Evolutionary conservation across 2,113 vertebrate species (phyloP).

Genomic region (Athene noctua): DNA sequence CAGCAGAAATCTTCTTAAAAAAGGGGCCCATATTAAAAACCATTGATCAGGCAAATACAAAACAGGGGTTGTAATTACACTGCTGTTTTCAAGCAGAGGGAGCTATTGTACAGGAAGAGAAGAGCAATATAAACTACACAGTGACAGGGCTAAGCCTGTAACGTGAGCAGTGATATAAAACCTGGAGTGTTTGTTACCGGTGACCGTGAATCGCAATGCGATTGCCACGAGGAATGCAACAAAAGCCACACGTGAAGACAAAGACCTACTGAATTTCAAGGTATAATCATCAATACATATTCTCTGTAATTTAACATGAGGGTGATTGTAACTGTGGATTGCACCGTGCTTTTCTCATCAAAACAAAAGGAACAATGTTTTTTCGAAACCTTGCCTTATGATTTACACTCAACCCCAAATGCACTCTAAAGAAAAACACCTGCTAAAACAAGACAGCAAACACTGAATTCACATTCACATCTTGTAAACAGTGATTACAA

Average conservation of each 20-base stretch:
- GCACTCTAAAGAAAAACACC: not conserved
- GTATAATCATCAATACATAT: not conserved
- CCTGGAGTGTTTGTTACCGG: not conserved
- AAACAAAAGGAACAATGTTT: not conserved
- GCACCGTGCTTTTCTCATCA: not conserved
- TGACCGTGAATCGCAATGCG: not conserved
- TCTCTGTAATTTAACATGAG: not conserved
- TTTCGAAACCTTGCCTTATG: not conserved
- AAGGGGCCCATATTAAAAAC: not conserved
- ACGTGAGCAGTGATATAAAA: not conserved
- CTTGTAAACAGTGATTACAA: not conserved
- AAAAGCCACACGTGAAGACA: constrained; percentile 4
- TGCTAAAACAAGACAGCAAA: not conserved
- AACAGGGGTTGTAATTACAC: constrained; percentile 29
- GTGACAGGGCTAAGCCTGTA: not conserved
- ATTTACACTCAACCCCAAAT: not conserved
- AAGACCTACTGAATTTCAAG: constrained; percentile 9
- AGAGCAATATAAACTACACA: not conserved
- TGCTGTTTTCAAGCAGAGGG: constrained; percentile 78
- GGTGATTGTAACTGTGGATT: not conserved
- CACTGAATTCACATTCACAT: not conserved
- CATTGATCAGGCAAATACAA: not conserved
- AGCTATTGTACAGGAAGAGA: constrained; percentile 76
- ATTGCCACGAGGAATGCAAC: not conserved
- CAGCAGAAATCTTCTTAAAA: not conserved